Base-by-base conservation (phyloP, 2,797 vertebrate genomes). In the Margarornis squamiger region DNA sequence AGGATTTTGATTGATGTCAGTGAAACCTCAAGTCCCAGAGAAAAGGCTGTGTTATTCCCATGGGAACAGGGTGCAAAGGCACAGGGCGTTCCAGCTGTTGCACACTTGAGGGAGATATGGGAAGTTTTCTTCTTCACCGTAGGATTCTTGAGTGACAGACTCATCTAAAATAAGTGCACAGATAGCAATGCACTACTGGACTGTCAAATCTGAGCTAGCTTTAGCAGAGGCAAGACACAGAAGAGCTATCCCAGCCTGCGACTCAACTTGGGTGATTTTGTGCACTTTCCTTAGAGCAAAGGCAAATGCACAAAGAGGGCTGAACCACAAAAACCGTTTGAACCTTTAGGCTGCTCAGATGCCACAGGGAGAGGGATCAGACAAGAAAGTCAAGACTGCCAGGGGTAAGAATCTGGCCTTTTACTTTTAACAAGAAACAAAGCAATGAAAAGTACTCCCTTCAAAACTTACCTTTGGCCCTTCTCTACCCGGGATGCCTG, bases 401-500 rank as follows among this genome's bases (percentile, higher is more conserved):
- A 65, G 36, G 74, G 7, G 6, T 15, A 45, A 54, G 16, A 59
- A 41, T 59, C 61, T 54, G 24, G 21, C 5, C 10, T 61, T 78
- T 58, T 45, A 58, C 39, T 86, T 72, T 85, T 39, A 85, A 43
- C 4, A 61, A 82, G 14, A 6, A 65, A 48, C 4, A 63, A 87
- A 81, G 11, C 23, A 82, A 38, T 4, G 17, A 46, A 24, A 89
- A 88, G 8, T 10, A 58, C 9, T 62, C 32, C 76, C 17, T 77
- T 93, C 32, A 78, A 78, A 85, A 94, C 96, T 96, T 98, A 99
- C 99, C 98, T 99, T 99, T 85, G 98, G 99, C 49, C 99, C 99
- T 95, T 99, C 99, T 98, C 99, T 99, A 18, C 99, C 99, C 66
- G 99, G 99, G 91, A 99, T 98, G 93, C 99, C 99, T 90, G 98